Conservation (phyloP, 64 coral and sea anemone species). For the Platygyra sinensis region DNA sequence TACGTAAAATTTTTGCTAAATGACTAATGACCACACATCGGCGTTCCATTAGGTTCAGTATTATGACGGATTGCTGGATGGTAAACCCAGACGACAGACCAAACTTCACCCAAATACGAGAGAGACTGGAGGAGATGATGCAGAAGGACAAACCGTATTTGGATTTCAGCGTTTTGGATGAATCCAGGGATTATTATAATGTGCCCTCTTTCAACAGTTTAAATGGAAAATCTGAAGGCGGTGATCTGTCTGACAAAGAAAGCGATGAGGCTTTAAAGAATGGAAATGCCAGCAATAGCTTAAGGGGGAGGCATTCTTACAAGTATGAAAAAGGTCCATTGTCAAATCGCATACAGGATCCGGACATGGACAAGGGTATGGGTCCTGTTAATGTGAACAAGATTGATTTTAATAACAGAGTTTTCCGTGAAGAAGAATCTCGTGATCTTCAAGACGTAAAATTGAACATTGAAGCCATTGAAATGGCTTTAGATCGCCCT, state of each 20-base stretch:
- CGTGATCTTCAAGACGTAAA: neutral
- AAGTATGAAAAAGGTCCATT: neutral
- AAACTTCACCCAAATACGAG: no score
- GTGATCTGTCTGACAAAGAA: conserved; percentile 6
- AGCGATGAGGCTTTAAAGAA: neutral
- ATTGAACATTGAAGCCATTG: conserved; percentile 52
- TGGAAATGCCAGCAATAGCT: neutral
- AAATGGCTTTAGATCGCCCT: conserved; percentile 40
- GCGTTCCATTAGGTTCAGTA: conserved; percentile 47
- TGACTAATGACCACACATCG: neutral
- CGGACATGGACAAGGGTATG: neutral
- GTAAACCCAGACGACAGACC: conserved; percentile 27
- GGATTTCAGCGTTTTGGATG: conserved; percentile 40
- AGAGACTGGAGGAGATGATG: no score
- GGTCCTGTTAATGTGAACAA: neutral
- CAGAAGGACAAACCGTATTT: no score
- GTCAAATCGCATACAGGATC: neutral
- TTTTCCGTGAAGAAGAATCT: neutral
- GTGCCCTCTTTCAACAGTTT: conserved; percentile 89
- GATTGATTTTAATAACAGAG: neutral
- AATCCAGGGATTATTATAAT: conserved; percentile 80
- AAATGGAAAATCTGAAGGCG: conserved; percentile 20
- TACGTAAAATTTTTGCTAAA: no score
- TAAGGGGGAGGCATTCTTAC: neutral
- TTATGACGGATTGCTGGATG: conserved; percentile 79